A percentile compares a stretch with the other conserved stretches of the same genome.
phyloP scores from a whole-genome alignment of 2,113 vertebrate species.

The Archocentrus centrarchus region DNA sequence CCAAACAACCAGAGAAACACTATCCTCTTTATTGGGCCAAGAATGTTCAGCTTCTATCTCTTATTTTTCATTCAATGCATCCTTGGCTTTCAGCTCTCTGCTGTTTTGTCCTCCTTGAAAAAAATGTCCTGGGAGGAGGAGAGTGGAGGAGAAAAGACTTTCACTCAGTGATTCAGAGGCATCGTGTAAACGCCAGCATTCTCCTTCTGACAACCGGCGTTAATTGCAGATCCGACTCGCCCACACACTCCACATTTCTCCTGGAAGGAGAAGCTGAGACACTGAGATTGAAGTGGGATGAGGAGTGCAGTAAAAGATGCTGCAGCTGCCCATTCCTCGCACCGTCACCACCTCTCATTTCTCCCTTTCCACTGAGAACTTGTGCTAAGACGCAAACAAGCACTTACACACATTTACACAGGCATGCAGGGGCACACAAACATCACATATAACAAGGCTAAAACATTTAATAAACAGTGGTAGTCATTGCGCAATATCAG shows the following conservation, averaged over 20 bases:
- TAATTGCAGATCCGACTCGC: conserved; percentile 85
- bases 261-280: conserved; percentile 80
- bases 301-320: conserved; percentile 79
- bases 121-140: conserved; percentile 76
- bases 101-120: conserved; percentile 73
- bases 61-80: conserved; percentile 64
- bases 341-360: conserved; percentile 67
- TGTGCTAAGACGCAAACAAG: conserved; percentile 46
- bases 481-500: conserved; percentile 29
- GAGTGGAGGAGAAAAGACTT: conserved; percentile 76
- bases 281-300: conserved; percentile 79
- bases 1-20: conserved; percentile 66
- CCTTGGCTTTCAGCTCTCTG: conserved; percentile 69
- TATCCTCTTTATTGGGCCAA: conserved; percentile 72
- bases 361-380: conserved; percentile 59
- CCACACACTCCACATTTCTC: conserved; percentile 83
- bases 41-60: conserved; percentile 68
- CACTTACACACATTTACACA: conserved; percentile 46
- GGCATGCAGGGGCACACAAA: conserved; percentile 46
- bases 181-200: conserved; percentile 82
- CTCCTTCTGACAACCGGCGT: conserved; percentile 82
- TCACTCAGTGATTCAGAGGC: conserved; percentile 82
- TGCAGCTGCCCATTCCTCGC: conserved; percentile 73
- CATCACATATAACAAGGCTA: conserved; percentile 52
- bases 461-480: conserved; percentile 59